A percentile compares a stretch with the other conserved stretches of the same genome.
Evolutionary conservation across 2,888 invertebrate genomes (phyloP).

Genomic region (Melinaea menophilus): DNA sequence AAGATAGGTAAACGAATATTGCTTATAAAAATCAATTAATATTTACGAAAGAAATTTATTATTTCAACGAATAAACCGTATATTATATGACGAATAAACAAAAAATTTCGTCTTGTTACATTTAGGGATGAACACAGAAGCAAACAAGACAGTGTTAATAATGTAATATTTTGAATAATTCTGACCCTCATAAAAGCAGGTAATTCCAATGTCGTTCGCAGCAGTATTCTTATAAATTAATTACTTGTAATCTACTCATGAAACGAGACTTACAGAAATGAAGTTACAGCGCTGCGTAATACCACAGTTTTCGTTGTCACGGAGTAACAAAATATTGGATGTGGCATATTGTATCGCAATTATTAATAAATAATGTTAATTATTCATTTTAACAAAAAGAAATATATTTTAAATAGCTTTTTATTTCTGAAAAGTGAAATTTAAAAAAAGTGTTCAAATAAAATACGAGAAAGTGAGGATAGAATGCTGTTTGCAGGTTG

Average conservation of each 20-base stretch:
- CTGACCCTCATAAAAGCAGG: slow-evolving; percentile 52
- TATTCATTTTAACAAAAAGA: neutral
- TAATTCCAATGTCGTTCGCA: slow-evolving; percentile 58
- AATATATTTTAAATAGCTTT: no score
- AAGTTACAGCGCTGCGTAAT: slow-evolving; percentile 66
- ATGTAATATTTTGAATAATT: slow-evolving; percentile 9
- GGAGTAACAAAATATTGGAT: slow-evolving; percentile 23
- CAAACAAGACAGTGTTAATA: neutral
- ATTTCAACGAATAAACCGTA: no score
- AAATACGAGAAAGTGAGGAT: neutral
- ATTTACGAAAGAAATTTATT: no score
- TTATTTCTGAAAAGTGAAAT: neutral
- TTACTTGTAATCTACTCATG: slow-evolving; percentile 78
- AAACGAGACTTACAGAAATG: slow-evolving; percentile 74
- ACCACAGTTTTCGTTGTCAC: slow-evolving; percentile 30
- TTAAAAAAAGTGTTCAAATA: neutral
- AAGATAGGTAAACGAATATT: no score
- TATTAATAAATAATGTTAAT: neutral
- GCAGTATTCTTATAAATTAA: slow-evolving; percentile 79
- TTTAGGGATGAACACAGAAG: no score
- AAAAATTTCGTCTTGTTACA: no score
- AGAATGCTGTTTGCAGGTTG: neutral
- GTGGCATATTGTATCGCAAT: slow-evolving; percentile 17
- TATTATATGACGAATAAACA: no score
- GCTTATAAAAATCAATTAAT: no score